Evolutionary conservation across 1,140 invertebrate species (phyloP).

Genomic region (Lepidurus arcticus): DNA sequence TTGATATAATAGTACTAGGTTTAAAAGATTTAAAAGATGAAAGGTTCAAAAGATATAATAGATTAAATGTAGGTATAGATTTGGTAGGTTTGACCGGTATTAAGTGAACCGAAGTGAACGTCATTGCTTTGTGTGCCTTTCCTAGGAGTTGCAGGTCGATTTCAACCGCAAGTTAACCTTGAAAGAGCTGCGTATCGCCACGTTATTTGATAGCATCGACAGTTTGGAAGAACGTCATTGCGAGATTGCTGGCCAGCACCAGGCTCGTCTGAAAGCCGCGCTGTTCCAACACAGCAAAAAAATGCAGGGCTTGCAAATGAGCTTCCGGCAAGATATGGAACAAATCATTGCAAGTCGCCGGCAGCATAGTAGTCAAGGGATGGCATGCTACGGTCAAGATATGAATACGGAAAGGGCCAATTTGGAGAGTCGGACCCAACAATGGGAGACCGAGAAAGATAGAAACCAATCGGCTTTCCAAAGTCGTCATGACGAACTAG

Average conservation of each 20-base stretch:
- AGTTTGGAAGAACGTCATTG: neutral
- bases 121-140: neutral
- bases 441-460: neutral
- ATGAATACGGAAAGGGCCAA: neutral
- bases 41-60: no score
- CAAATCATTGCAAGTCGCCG: neutral
- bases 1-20: no score
- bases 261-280: neutral
- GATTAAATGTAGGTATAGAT: no score
- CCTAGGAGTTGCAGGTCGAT: neutral
- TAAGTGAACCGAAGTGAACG: no score
- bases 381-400: neutral
- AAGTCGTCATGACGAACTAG: conserved; percentile 8
- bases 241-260: neutral
- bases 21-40: no score
- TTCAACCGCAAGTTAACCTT: neutral
- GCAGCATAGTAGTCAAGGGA: neutral
- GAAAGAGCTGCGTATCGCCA: conserved; percentile 6
- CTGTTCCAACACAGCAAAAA: neutral
- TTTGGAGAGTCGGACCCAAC: neutral
- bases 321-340: neutral
- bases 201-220: neutral
- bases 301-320: conserved; percentile 1
- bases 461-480: conserved; percentile 1
- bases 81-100: no score